Evolutionary conservation across 2,797 vertebrate genomes (phyloP).

Genomic region (Triplophysa bombifrons): DNA sequence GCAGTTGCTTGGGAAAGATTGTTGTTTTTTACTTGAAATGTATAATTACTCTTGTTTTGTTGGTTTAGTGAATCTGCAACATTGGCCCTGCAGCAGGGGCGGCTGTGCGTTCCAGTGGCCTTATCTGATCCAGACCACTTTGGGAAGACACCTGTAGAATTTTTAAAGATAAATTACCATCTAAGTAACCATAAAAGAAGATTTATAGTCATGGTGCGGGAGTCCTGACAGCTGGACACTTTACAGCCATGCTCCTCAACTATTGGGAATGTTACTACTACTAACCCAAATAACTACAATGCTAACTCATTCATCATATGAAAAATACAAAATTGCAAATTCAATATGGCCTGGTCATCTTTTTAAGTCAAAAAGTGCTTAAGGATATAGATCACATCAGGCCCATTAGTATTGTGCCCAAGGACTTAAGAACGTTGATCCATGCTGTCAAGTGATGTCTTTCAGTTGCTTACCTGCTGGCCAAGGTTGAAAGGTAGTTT

Average conservation of each 20-base stretch:
- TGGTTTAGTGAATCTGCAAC: conserved; percentile 42
- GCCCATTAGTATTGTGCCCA: conserved; percentile 45
- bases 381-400: conserved; percentile 20
- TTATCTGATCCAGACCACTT: conserved; percentile 80
- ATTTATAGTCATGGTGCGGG: conserved; percentile 58
- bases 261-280: conserved; percentile 9
- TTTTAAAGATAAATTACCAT: conserved; percentile 70
- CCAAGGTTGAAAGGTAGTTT: conserved; percentile 68
- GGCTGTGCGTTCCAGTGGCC: conserved; percentile 38
- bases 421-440: conserved; percentile 46
- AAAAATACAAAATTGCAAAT: background rate
- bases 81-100: conserved; percentile 56
- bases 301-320: background rate
- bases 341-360: background rate
- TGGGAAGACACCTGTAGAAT: conserved; percentile 74
- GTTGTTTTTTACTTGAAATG: background rate
- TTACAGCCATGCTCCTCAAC: conserved; percentile 22
- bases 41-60: conserved; percentile 66
- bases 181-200: conserved; percentile 69
- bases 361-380: conserved; percentile 4
- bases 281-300: background rate
- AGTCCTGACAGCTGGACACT: conserved; percentile 63
- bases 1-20: background rate
- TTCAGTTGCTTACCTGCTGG: conserved; percentile 66
- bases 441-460: conserved; percentile 49